These are phyloP conservation scores for Danio kyathit DNA, from an alignment of 2,797 vertebrate genomes.

Conservation along the genomic window DNA sequence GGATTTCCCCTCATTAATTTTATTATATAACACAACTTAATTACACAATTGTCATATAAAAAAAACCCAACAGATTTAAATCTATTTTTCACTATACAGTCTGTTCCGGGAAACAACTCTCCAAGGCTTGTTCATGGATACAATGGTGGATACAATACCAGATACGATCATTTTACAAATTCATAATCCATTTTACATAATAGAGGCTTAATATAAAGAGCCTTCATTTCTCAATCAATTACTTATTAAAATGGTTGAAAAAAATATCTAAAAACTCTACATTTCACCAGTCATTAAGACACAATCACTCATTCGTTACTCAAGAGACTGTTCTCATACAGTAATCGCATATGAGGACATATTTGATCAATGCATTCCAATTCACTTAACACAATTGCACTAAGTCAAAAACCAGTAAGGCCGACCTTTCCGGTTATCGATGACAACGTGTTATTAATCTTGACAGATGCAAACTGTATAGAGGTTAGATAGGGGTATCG, in stretches of 20 bases:
- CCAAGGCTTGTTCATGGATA: background rate
- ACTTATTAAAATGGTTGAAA: too few species aligned
- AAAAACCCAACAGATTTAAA: background rate
- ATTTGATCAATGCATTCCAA: background rate
- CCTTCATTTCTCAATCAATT: too few species aligned
- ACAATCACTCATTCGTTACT: too few species aligned
- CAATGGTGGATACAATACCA: background rate
- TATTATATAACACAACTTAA: background rate
- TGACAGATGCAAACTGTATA: background rate
- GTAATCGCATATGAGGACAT: too few species aligned
- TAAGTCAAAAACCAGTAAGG: background rate
- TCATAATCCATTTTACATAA: too few species aligned
- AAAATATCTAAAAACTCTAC: too few species aligned
- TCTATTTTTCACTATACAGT: background rate
- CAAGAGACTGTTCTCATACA: too few species aligned
- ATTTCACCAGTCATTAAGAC: too few species aligned
- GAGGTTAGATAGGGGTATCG: background rate
- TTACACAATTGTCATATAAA: background rate
- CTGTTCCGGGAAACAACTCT: background rate
- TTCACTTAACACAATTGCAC: background rate
- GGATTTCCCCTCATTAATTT: background rate
- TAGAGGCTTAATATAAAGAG: too few species aligned
- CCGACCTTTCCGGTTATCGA: background rate
- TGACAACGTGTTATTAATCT: background rate
- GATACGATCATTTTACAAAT: too few species aligned